Evolutionary conservation across 2,797 vertebrate species (phyloP).

Genomic region (Hypotaenidia okinawae): DNA sequence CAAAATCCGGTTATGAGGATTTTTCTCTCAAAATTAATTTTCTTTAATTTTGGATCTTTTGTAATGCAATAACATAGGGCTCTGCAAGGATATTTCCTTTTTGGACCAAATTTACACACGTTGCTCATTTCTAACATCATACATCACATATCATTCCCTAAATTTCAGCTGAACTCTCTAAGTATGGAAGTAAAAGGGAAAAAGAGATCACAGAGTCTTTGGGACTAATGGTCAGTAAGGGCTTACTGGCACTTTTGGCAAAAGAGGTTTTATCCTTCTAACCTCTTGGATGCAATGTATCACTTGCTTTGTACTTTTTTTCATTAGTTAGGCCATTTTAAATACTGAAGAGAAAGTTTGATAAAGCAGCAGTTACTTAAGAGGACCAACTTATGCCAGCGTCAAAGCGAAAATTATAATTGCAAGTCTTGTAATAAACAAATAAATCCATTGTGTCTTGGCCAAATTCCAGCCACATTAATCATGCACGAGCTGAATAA

Average conservation of each 20-base stretch:
- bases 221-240: neutral
- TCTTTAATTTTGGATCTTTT: neutral
- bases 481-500: neutral
- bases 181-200: neutral
- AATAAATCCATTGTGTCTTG: neutral
- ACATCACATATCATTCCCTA: neutral
- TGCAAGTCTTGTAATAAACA: neutral
- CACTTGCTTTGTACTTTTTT: neutral
- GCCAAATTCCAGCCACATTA: neutral
- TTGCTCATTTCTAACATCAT: neutral
- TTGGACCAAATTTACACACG: neutral
- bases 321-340: neutral
- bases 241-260: neutral
- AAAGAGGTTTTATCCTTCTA: neutral
- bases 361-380: neutral
- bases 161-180: neutral
- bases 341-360: neutral
- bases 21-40: neutral
- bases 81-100: neutral
- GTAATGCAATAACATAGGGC: neutral
- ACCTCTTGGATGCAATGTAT: neutral
- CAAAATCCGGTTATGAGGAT: neutral
- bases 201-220: neutral
- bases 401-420: neutral
- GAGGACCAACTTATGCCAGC: neutral